Evolutionary conservation across 2,888 invertebrate genomes (phyloP).

Genomic region (Eupithecia dodoneata): DNA sequence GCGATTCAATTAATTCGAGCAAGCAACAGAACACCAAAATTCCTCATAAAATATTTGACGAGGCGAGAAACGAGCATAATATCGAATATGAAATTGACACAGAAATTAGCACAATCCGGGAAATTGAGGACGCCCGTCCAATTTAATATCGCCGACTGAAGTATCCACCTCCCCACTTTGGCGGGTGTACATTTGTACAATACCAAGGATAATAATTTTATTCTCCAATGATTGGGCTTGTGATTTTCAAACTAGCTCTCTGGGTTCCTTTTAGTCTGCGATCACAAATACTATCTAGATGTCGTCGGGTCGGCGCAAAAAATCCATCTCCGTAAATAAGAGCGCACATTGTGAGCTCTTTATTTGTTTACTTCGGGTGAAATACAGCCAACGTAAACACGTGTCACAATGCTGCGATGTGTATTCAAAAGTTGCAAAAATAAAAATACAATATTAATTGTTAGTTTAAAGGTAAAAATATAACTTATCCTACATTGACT

Average conservation of each 20-base stretch:
- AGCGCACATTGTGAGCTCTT: too few relatives aligned
- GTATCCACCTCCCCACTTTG: background rate
- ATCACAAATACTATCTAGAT: too few relatives aligned
- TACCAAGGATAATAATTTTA: background rate
- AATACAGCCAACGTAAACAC: too few relatives aligned
- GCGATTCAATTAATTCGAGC: background rate
- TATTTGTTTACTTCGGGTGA: too few relatives aligned
- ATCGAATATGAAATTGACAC: slow-evolving; percentile 27
- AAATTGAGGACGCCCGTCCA: slow-evolving; percentile 26
- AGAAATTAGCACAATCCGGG: slow-evolving; percentile 31
- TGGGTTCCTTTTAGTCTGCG: background rate
- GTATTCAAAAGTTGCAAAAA: too few relatives aligned
- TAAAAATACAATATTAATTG: too few relatives aligned
- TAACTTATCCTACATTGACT: too few relatives aligned
- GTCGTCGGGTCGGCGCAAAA: too few relatives aligned
- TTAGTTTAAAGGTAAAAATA: too few relatives aligned
- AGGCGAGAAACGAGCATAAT: slow-evolving; percentile 24
- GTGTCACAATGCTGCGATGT: too few relatives aligned
- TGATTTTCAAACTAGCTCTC: background rate
- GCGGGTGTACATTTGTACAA: background rate
- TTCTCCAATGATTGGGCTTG: background rate
- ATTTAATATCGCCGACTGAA: slow-evolving; percentile 21
- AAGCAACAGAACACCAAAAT: slow-evolving; percentile 13
- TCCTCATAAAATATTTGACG: slow-evolving; percentile 23
- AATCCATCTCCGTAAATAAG: too few relatives aligned